Evolutionary conservation across 2,113 vertebrate species (phyloP).

Genomic region (Oncorhynchus masou): DNA sequence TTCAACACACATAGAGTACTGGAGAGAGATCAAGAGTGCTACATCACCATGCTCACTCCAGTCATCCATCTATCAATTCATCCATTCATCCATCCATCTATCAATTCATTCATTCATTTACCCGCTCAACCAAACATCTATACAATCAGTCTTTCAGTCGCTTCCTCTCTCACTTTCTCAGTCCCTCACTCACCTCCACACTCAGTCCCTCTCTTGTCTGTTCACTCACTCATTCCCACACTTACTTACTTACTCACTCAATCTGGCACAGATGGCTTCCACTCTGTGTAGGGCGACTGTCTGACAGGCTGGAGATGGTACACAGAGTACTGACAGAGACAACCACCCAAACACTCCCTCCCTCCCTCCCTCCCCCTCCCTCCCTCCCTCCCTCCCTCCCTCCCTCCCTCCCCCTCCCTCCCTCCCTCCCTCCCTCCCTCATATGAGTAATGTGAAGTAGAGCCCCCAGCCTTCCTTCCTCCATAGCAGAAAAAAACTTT

Average conservation of each 20-base stretch:
- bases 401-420: background rate
- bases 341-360: background rate
- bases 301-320: background rate
- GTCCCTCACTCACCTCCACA: background rate
- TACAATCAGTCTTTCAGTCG: background rate
- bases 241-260: conserved; percentile 15
- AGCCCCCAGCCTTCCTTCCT: conserved; percentile 32
- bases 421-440: background rate
- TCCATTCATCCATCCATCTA: background rate
- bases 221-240: background rate
- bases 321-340: too few species aligned
- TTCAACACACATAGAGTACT: too few species aligned
- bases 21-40: too few species aligned
- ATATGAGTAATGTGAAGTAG: conserved; percentile 28
- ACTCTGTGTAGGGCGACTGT: background rate
- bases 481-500: conserved; percentile 39
- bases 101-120: conserved; percentile 6
- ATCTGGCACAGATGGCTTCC: background rate
- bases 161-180: background rate
- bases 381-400: too few species aligned
- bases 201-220: background rate
- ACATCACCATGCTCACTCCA: background rate
- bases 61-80: background rate
- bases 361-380: too few species aligned
- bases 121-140: conserved; percentile 6